Base-by-base conservation (phyloP, 2,888 invertebrate species). In the Apocheima hispidaria region DNA sequence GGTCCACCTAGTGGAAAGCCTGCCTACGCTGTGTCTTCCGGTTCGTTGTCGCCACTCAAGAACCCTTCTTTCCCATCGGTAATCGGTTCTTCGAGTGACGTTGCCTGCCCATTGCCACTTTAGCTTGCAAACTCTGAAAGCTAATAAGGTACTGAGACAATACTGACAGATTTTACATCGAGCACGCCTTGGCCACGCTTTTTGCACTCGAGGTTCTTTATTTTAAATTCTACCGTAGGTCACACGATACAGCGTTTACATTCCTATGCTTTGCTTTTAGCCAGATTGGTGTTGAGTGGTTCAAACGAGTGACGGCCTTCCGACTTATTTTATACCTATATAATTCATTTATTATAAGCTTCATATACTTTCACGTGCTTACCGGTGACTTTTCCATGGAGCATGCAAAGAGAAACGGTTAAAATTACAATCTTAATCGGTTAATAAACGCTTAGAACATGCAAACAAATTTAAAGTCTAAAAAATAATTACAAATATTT, bases 341-440 rank as follows among this genome's bases (percentile, higher is more conserved):
- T 7, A 1, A 26, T 26, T 26, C 5, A 7, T 28, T 28, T 28
- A 28, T 9, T 28, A 10, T 12, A n/a, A 2, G 35, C 35, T 14
- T 35, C 5, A 14, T 35, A 9, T 9, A 21, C 3, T 20, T 41
- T 21, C 4, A n/a, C 21, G 51, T 41, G 49, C 72, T 72, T 72
- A 72, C 72, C 69, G 69, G 63, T 48, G 68, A 51, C 72, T 72
- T 59, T 51, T 55, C 70, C 63, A 46, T 28, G 66, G 40, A 57
- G 70, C 72, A 60, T 72, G 70, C 23, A 54, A 68, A 62, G 21
- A 66, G 53, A 54, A 38, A 54, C 4, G 12, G 20, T 40, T 21
- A 44, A 6, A 35, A 35, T 52, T 23, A 38, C 3, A 33, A 36
- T 38, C 10, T 3, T 41, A n/a, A 21, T 41, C 26, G 9, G 3